Evolutionary conservation across 1,140 invertebrate genomes (phyloP), one percentile per base, ranked within the genome.

Genomic region (Leptinotarsa undecemlineata): DNA sequence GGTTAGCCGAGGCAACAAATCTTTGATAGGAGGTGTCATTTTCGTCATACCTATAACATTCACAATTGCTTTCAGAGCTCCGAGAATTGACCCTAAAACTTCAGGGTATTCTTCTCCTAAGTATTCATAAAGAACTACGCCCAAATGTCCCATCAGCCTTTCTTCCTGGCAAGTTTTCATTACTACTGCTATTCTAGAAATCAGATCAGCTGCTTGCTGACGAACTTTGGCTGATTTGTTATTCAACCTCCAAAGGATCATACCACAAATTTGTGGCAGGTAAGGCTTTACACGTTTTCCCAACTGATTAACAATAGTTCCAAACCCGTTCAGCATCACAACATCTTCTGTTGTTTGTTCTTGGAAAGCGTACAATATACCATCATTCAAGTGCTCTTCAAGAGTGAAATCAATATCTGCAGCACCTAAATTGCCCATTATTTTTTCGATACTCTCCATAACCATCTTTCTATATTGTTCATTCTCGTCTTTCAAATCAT

Each of bases 91-190:
- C 71, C 98, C 98, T 72, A 99, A 85, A 26, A 99, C 98, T 88
- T 99, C 98, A 0, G 98, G 98, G 85, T 99, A 99, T 86, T 99
- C 98, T 88, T 99, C 98, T 78, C 98, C 98, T 76, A 99, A 88
- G 85, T 99, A 99, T 87, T 99, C 98, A 84, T 99, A 99, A 66
- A 99, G 87, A n/a, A 99, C 98, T 11, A 99, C 96, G 78, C 98
- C 98, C 83, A 99, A 91, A 90, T 99, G 98, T 2, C 98, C 97
- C 98, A 99, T 99, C 11, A 99, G 87, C 88, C 99, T 99, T 88
- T 99, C 98, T 91, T 99, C 98, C 86, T 99, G 96, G 85, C 98
- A 99, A 14, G 96, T 98, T 84, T 99, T 99, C 98, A 99, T 99
- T 0, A 99, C 98, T 21, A 97, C 95, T 1, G 98, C 98, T 81